Evolutionary conservation across 2,888 invertebrate genomes (phyloP), one percentile per base, ranked within the genome.

Genomic region (Sussaba pulchella): DNA sequence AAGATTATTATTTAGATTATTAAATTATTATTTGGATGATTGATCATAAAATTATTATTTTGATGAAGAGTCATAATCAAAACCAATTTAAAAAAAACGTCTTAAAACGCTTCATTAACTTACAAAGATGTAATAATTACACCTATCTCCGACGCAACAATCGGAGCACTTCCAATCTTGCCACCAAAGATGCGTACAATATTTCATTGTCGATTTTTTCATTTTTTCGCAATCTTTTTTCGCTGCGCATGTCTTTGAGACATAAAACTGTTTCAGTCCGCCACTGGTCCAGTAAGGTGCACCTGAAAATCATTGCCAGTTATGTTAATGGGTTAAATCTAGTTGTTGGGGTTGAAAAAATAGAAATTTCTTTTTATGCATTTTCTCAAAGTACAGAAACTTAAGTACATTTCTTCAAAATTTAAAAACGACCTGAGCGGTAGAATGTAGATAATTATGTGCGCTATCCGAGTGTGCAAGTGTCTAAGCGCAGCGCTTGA

Each of bases 91-190:
- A 10, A 31, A 70, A 61, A 50, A 21, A 24, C 76, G 9, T 45
- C 5, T 0, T 14, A 1, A 47, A 73, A 54, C 17, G 69, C 59
- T 73, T 14, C 2, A 2, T 17, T 14, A 17, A 95, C 97, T 97
- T 93, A 99, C 98, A 91, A 99, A 97, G 64, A 98, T 95, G 92
- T 96, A 99, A 91, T 97, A 99, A 92, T 99, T 99, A 92, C 99
- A 99, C 71, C 97, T 94, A 92, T 99, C 99, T 64, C 99, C 99
- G 89, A 96, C 96, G 90, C 99, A 99, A 92, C 99, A 99, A 91
- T 99, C 98, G 0, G 97, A 96, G 92, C 99, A 99, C 83, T 96
- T 96, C 99, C 99, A 99, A 92, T 99, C 99, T 89, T 98, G 96
- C 89, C 98, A 99, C 98, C 97, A 97, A 86, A 98, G 97, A 88